Evolutionary conservation across 1,140 invertebrate species (phyloP), one percentile per base, ranked within the genome.

Genomic region (Drosophila sturtevanti): DNA sequence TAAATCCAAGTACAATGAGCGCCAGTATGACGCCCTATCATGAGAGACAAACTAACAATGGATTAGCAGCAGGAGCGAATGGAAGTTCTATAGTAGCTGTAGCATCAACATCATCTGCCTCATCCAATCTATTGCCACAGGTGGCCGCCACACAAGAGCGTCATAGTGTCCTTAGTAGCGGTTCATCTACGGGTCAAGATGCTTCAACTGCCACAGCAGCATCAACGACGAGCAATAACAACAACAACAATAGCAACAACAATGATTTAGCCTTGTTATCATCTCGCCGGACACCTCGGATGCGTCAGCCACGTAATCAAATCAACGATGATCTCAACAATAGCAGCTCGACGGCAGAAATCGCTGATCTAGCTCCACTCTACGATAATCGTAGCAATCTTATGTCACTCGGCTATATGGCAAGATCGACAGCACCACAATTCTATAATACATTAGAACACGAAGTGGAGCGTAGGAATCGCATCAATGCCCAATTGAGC

Each of bases 11-110:
- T n/a, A 38, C n/a, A n/a, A 24, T 10, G 48, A 4, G 18, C 3
- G 92, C 91, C 58, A 84, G 68, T 52, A 93, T 91, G 78, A 93
- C 91, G 73, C 91, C 91, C 72, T 92, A 89, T 63, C 93, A 90
- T 70, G 94, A 92, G 82, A 92, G 89, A 37, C 71, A 74, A 11
- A 22, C 41, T 6, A 79, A 84, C 27, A 65, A 61, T 41, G 58
- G 68, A 21, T 31, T 6, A 41, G 44, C 55, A 73, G 63, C n/a
- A 54, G 54, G 14, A 11, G 34, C 10, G 5, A 60, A 16, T 52
- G 61, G 24, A 12, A 64, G 22, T 14, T 51, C 70, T 4, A 9
- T 70, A 72, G 75, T 55, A 69, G 80, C 69, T 34, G 61, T 58
- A 1, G 27, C 56, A 41, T 44, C 48, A 0, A 21, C 51, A 56